Evolutionary conservation across 2,888 invertebrate species (phyloP), one percentile per base, ranked within the genome.

Genomic region (Amiota mariae): DNA sequence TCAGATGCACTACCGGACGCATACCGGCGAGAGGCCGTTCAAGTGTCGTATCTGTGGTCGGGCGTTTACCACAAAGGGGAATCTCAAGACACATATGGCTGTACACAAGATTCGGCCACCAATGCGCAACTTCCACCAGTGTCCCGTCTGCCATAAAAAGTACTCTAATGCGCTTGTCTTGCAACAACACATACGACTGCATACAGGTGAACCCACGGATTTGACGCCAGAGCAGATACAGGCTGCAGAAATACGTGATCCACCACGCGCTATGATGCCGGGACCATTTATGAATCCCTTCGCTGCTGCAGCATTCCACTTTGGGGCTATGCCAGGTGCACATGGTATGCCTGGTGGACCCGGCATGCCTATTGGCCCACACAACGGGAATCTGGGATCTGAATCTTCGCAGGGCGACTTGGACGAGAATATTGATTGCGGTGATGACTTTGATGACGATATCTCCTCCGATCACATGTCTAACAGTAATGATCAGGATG

Each of bases 21-120:
- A 90, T 68, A 90, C 90, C 0, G 64, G 98, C 0, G 90, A 90
- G 75, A 82, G 90, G 71, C 99, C 99, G 4, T 99, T 97, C 91
- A 96, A 96, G 89, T 99, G 99, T 90, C 97, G 98, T 90, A 96
- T 98, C 78, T 99, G 99, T 90, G 97, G 98, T 64, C 93, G 98
- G 63, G 97, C 98, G 73, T 99, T 99, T 91, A 99, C 99, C 73
- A 99, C 99, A 71, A 99, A 99, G 91, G 99, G 99, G 76, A 99
- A 99, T 91, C 92, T 99, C 79, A 99, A 99, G 91, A 99, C 99
- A 4, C 99, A 99, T 91, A 99, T 99, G 99, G 98, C 98, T 67
- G 98, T 99, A 48, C 99, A 99, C 91, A 93, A 98, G 80, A 96
- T 97, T 79, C 98, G 98, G 87, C 97, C 97, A 72, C 98, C 98